These are phyloP conservation scores for Cotesia vestalis DNA, from an alignment of 1,140 invertebrate species.

Conservation along the genomic window DNA sequence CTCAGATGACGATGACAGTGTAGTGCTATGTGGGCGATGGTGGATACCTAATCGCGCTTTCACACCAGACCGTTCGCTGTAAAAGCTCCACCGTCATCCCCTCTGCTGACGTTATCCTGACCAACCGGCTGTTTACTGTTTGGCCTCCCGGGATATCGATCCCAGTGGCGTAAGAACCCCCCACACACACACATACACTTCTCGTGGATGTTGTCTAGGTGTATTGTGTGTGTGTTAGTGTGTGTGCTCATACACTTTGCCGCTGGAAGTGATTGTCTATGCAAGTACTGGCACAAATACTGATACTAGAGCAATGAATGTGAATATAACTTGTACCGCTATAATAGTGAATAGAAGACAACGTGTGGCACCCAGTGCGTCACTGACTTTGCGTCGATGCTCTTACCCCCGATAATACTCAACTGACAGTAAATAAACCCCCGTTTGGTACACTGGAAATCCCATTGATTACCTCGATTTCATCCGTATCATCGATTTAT, in stretches of 20 bases:
- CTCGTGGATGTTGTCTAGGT: too few relatives aligned
- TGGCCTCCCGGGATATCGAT: slow-evolving; percentile 67
- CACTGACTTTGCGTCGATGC: slow-evolving; percentile 33
- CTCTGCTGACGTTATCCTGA: slow-evolving; percentile 57
- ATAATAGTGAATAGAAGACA: slow-evolving; percentile 27
- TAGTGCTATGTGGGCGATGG: background rate
- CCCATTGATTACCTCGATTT: slow-evolving; percentile 10
- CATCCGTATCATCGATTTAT: background rate
- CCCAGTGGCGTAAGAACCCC: slow-evolving; percentile 63
- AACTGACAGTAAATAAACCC: slow-evolving; percentile 33
- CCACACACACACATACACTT: slow-evolving; percentile 1
- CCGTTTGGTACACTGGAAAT: background rate
- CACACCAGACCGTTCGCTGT: slow-evolving; percentile 29
- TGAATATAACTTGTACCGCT: background rate
- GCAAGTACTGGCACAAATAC: too few relatives aligned
- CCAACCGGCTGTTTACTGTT: slow-evolving; percentile 68
- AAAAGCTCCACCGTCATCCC: slow-evolving; percentile 33
- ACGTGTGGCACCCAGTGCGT: slow-evolving; percentile 28
- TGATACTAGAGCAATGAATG: too few relatives aligned
- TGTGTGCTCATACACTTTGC: background rate
- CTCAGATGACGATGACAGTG: too few relatives aligned
- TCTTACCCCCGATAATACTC: slow-evolving; percentile 2
- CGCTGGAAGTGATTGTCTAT: too few relatives aligned
- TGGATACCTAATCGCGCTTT: slow-evolving; percentile 30
- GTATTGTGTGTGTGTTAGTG: background rate